A percentile compares a stretch with the other conserved stretches of the same genome.
phyloP scores from a whole-genome alignment of 64 coral and sea anemone species.

The Cladopsammia gracilis region DNA sequence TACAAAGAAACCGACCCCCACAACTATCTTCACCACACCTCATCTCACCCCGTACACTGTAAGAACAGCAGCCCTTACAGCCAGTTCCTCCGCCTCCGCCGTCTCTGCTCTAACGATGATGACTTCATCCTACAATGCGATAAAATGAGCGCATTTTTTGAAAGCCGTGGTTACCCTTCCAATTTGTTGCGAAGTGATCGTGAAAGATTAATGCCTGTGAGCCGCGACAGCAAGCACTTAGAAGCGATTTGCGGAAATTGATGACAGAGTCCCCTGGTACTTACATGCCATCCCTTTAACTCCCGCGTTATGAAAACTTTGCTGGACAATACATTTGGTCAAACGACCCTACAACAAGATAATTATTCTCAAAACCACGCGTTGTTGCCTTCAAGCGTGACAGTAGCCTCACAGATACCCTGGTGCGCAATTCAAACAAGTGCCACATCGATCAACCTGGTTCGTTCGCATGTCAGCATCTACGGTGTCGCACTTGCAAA shows the following conservation, averaged over 20 bases:
- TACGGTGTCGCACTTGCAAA: too few species aligned
- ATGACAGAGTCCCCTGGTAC: background rate
- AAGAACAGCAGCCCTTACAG: background rate
- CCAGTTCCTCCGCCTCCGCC: constrained; percentile 2
- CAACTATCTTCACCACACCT: constrained; percentile 1
- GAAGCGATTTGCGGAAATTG: too few species aligned
- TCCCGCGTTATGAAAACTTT: background rate
- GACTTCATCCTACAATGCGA: too few species aligned
- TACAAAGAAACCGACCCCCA: constrained; percentile 36
- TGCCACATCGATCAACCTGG: background rate
- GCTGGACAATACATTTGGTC: background rate
- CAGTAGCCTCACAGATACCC: background rate
- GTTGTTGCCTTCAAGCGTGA: too few species aligned
- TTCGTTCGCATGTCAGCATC: too few species aligned
- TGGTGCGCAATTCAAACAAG: background rate
- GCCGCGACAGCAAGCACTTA: background rate
- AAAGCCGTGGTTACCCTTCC: too few species aligned
- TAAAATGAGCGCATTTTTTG: too few species aligned
- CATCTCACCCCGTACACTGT: constrained; percentile 18
- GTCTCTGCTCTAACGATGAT: too few species aligned
- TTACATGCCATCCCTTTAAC: too few species aligned
- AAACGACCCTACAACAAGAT: background rate
- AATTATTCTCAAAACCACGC: background rate
- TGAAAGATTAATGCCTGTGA: background rate
- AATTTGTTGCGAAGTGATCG: too few species aligned